Evolutionary conservation across 2,797 vertebrate species (phyloP), one percentile per base, ranked within the genome.

Genomic region (Sarcoramphus papa): DNA sequence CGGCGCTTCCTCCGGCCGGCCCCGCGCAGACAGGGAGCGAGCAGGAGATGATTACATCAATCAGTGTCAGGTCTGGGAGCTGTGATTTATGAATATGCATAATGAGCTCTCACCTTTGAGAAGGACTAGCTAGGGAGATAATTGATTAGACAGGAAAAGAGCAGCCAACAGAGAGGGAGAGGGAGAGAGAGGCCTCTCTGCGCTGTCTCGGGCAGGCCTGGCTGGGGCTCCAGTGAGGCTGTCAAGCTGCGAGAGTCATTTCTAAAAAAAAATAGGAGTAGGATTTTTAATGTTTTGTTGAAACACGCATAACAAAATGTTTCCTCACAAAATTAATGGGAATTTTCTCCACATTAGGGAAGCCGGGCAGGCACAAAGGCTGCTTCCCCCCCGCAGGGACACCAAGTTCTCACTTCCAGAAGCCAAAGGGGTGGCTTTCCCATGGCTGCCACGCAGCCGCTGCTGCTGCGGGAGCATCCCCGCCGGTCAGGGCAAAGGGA

Each of bases 131-230:
- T 96, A 97, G 95, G 97, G 97, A 97, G 97, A 98, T 98, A 98
- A 99, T 98, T 98, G 98, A 99, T 99, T 98, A 98, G 98, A 98
- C 98, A 98, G 98, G 97, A 98, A 98, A 98, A 98, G 97, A 97
- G 97, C 96, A 97, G 95, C 96, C 94, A 95, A 78, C 85, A 79
- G 94, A 33, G 81, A 81, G 85, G 72, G 51, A 63, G 81, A 50
- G 85, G 82, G 78, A 92, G 80, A 50, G 78, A 40, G 41, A 73
- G 81, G 92, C 90, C 86, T 91, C 88, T 84, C 79, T 63, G 88
- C 11, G 33, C 85, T 4, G 50, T 91, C 88, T 77, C 43, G 7
- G 82, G 85, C 89, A 88, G 89, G 91, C 92, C 88, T 84, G 88
- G 90, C 92, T 85, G 65, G 68, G 75, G 90, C 85, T 96, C 83